Conservation (phyloP, 2,888 invertebrate genomes). For the Notocelia uddmanniana region DNA sequence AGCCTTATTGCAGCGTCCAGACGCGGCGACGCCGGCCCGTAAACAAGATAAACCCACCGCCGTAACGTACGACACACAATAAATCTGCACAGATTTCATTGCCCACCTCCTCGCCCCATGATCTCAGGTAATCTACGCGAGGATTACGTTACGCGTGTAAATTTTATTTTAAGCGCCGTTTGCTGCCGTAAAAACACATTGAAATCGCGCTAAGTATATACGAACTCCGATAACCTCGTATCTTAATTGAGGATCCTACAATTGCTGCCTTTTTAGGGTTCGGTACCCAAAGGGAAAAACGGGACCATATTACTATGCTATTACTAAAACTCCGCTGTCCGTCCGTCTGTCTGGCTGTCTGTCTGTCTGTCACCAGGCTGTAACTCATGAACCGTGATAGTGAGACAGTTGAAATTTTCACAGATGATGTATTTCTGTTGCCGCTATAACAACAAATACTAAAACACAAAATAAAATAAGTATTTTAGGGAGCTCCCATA, state of each 20-base stretch:
- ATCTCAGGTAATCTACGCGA: constrained; percentile 60
- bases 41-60: constrained; percentile 71
- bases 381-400: no score
- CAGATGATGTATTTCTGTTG: no score
- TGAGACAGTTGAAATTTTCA: no score
- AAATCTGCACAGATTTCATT: constrained; percentile 73
- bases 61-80: constrained; percentile 64
- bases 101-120: constrained; percentile 60
- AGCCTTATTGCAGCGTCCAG: constrained; percentile 57
- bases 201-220: constrained; percentile 1
- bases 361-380: no score
- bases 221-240: constrained; percentile 7
- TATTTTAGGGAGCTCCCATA: no score
- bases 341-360: no score
- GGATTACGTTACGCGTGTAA: constrained; percentile 51
- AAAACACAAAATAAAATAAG: no score
- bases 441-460: no score
- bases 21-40: constrained; percentile 64
- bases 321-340: no score
- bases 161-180: constrained; percentile 52
- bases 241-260: neutral
- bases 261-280: neutral
- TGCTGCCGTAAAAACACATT: constrained; percentile 38
- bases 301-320: no score
- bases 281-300: no score